Conservation (phyloP, 2,888 invertebrate species). For the Lasius fuliginosus region DNA sequence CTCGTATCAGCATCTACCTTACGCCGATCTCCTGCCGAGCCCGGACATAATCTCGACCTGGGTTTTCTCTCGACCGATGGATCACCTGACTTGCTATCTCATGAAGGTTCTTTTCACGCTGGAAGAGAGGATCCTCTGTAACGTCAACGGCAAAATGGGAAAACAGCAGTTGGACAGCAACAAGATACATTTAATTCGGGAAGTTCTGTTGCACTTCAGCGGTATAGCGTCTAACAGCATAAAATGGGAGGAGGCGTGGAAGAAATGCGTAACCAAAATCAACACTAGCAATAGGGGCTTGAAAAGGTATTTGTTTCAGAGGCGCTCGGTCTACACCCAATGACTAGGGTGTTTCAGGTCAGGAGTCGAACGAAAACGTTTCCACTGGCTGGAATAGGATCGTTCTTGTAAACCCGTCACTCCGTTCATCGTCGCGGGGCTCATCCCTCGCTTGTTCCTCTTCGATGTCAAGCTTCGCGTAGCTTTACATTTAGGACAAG, state of each 20-base stretch:
- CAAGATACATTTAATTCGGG: constrained; percentile 86
- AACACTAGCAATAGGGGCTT: constrained; percentile 86
- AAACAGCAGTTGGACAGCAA: constrained; percentile 86
- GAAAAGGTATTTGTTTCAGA: constrained; percentile 86
- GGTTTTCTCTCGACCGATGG: constrained; percentile 86
- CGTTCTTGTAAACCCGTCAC: constrained; percentile 53
- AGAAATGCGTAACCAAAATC: constrained; percentile 86
- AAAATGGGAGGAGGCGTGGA: constrained; percentile 86
- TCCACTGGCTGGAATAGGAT: constrained; percentile 82
- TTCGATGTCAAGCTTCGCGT: constrained; percentile 39
- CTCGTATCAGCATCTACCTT: constrained; percentile 86
- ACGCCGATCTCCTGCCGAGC: constrained; percentile 85
- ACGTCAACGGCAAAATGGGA: constrained; percentile 87
- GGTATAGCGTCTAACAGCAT: constrained; percentile 83
- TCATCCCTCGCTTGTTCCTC: constrained; percentile 56
- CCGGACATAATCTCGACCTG: constrained; percentile 86
- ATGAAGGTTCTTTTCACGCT: constrained; percentile 86
- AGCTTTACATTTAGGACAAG: constrained; percentile 43
- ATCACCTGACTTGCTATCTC: constrained; percentile 86
- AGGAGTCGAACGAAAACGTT: constrained; percentile 84
- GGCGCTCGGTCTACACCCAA: constrained; percentile 84
- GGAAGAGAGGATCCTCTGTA: constrained; percentile 86
- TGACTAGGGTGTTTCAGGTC: constrained; percentile 85
- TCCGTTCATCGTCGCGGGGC: constrained; percentile 44
- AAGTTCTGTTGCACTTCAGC: constrained; percentile 85